Conservation (phyloP, 2,888 invertebrate genomes). For the Brachypalpus laphriformis region DNA sequence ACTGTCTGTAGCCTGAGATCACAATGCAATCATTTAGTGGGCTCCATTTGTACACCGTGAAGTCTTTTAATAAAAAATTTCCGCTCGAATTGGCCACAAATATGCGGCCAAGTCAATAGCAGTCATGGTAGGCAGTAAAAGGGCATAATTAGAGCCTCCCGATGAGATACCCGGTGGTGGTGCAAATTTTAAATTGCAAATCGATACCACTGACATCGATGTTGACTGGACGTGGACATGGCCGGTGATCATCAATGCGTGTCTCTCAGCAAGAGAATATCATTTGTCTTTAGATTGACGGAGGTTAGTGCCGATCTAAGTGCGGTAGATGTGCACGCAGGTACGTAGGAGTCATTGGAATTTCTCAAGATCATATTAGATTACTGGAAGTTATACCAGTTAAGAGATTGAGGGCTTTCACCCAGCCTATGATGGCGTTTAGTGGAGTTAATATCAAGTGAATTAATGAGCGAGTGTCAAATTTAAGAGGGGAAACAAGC, state of each 20-base stretch:
- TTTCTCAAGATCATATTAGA: conserved; percentile 71
- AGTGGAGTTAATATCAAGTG: conserved; percentile 40
- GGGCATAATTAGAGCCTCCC: conserved; percentile 69
- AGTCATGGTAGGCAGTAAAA: conserved; percentile 60
- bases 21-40: conserved; percentile 67
- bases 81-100: conserved; percentile 72
- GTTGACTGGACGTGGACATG: conserved; percentile 66
- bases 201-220: conserved; percentile 72
- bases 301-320: not conserved
- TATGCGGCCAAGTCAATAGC: conserved; percentile 72
- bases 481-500: not conserved
- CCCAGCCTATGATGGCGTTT: conserved; percentile 43
- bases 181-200: conserved; percentile 69
- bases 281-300: conserved; percentile 37
- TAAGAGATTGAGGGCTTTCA: conserved; percentile 58
- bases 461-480: conserved; percentile 15
- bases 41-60: conserved; percentile 62
- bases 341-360: conserved; percentile 66
- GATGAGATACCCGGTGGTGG: conserved; percentile 35
- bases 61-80: conserved; percentile 65
- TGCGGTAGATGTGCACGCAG: conserved; percentile 7
- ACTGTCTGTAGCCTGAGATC: conserved; percentile 23
- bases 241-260: conserved; percentile 69
- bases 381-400: conserved; percentile 70
- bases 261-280: conserved; percentile 67